Evolutionary conservation across 2,888 invertebrate genomes (phyloP), one percentile per base, ranked within the genome.

Genomic region (Oegoconia quadripuncta): DNA sequence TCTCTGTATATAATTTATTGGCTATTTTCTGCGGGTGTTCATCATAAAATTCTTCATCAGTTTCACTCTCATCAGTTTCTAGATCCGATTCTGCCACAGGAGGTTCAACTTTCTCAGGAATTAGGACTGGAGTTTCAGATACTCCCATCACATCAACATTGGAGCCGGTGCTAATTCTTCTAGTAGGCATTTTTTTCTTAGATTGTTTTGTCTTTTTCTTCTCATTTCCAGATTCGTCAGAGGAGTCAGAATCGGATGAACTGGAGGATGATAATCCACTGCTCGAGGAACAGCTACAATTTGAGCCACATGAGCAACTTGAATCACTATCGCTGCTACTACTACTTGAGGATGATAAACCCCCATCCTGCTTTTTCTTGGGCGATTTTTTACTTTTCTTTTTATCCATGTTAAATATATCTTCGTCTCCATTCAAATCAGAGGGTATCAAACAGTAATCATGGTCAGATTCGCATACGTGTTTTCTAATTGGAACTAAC

Each of bases 41-140:
- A 65, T 96, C 95, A 66, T 95, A 96, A 73, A 95, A 95, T 54
- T 95, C 95, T 79, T 95, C 95, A 70, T 95, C 95, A 0, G 95
- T 95, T 48, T 94, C 94, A 33, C 94, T 93, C 72, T 95, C 93
- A 11, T 93, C 92, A 0, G 96, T 96, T 54, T 95, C 95, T 34
- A 96, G 87, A 75, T 96, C 96, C 0, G 95, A 93, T 77, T 96
- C 96, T 22, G 91, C 89, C 44, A 95, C 91, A 1, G 91, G 81
- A 1, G 90, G 88, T 53, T 93, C 92, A 0, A 80, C 64, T 53
- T 88, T 83, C 55, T 87, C 84, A 22, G 86, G 83, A 13, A 88
- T 66, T 42, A 87, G 59, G 48, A 81, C 65, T 12, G 81, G 80
- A 15, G 80, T 83, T 52, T 88, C 88, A 32, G 88, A 88, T 59